Evolutionary conservation across 2,888 invertebrate genomes (phyloP).

Genomic region (Druceiella hillmani): DNA sequence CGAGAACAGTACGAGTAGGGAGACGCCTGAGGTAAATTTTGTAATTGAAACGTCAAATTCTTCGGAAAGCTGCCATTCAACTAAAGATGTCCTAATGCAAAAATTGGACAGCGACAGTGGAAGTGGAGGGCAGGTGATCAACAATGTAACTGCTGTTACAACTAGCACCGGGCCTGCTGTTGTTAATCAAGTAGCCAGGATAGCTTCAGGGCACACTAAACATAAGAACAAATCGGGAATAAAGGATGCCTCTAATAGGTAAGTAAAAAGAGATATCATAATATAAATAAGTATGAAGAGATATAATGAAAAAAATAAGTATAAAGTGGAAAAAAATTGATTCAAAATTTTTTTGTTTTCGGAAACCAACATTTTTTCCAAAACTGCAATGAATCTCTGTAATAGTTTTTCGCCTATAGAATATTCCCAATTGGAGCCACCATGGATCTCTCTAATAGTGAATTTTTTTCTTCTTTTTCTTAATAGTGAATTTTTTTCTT

Average conservation of each 20-base stretch:
- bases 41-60: slow-evolving; percentile 50
- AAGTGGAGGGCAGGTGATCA: not conserved
- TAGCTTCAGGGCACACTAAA: slow-evolving; percentile 24
- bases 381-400: too few relatives aligned
- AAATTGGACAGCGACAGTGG: not conserved
- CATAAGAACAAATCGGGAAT: slow-evolving; percentile 42
- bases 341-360: slow-evolving; percentile 4
- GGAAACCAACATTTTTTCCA: too few relatives aligned
- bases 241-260: slow-evolving; percentile 46
- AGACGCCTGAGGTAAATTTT: slow-evolving; percentile 44
- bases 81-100: slow-evolving; percentile 34
- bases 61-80: slow-evolving; percentile 46
- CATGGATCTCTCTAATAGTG: too few relatives aligned
- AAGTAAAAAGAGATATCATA: slow-evolving; percentile 7
- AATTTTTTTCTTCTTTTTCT: slow-evolving; percentile 3
- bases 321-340: not conserved
- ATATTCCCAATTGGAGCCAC: too few relatives aligned
- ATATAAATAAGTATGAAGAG: not conserved
- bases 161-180: slow-evolving; percentile 32
- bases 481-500: not conserved
- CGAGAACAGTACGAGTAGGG: slow-evolving; percentile 45
- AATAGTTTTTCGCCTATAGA: too few relatives aligned
- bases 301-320: not conserved
- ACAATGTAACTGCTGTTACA: too few relatives aligned
- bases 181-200: slow-evolving; percentile 33